Evolutionary conservation across 1,140 invertebrate species (phyloP).

Genomic region (Drosophila auraria): DNA sequence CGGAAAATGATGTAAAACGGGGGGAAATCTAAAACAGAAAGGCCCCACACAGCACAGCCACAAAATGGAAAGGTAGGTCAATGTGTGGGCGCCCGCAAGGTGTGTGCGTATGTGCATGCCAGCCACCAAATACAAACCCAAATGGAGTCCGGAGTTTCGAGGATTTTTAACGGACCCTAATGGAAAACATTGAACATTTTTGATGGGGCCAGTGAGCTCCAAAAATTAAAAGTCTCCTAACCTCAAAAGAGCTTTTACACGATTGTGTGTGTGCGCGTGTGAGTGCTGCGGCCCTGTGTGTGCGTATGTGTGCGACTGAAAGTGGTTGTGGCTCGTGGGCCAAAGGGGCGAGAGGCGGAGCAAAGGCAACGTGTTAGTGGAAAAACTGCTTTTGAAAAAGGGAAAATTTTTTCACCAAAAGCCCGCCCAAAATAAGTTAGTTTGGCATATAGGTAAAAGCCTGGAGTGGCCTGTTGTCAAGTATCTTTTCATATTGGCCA

Average conservation of each 20-base stretch:
- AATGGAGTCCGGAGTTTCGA: slow-evolving; percentile 15
- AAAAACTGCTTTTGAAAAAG: slow-evolving; percentile 71
- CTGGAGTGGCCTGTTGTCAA: background rate
- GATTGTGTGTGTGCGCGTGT: slow-evolving; percentile 38
- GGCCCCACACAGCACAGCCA: slow-evolving; percentile 63
- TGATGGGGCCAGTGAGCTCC: slow-evolving; percentile 33
- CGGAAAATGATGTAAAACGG: slow-evolving; percentile 66
- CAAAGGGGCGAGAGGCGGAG: slow-evolving; percentile 22
- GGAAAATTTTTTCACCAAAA: slow-evolving; percentile 38
- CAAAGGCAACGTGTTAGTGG: slow-evolving; percentile 61
- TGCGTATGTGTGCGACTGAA: slow-evolving; percentile 67
- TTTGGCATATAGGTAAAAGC: background rate
- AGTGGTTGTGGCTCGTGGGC: slow-evolving; percentile 72
- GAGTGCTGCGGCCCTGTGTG: slow-evolving; percentile 13
- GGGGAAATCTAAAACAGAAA: slow-evolving; percentile 65
- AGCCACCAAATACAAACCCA: slow-evolving; percentile 5
- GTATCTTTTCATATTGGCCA: slow-evolving; percentile 10
- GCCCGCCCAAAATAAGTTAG: slow-evolving; percentile 56
- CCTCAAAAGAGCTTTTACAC: slow-evolving; percentile 81
- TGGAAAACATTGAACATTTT: slow-evolving; percentile 77
- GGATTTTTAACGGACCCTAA: slow-evolving; percentile 30
- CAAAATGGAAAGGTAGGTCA: slow-evolving; percentile 84
- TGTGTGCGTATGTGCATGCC: slow-evolving; percentile 10
- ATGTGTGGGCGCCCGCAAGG: slow-evolving; percentile 67
- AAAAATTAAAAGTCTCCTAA: slow-evolving; percentile 66